Evolutionary conservation across 2,113 vertebrate genomes (phyloP), one percentile per base, ranked within the genome.

Genomic region (Oncorhynchus masou): DNA sequence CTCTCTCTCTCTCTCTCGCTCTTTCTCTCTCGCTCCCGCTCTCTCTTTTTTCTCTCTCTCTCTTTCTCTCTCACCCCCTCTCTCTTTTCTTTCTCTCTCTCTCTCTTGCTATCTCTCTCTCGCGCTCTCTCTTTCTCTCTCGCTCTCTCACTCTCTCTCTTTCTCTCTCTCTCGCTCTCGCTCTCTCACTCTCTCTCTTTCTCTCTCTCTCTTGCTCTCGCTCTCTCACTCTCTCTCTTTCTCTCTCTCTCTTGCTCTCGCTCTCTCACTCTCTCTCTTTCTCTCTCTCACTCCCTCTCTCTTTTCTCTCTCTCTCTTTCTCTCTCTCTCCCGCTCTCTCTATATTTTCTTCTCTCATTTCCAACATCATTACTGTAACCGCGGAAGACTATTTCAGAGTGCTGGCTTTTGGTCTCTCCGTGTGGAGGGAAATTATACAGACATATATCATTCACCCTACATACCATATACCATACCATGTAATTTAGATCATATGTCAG

Each of bases 401-500:
- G 8, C 48, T 73, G 72, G 49, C 70, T 27, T 60, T 64, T 20
- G 20, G 31, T 80, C 66, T 71, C 22, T 60, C 39, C 12, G 25
- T 70, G 12, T 5, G 5, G n/a, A 25, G 68, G 20, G 39, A 48
- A 45, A 49, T 70, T 45, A 48, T 49, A n/a, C 68, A 16, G 34
- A 13, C 34, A 68, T 68, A 20, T 68, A 9, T 39, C 66, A 34
- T 19, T 20, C 12, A 39, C 29, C 66, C 11, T 16, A 67, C 27
- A 68, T 16, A 39, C 66, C 29, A 68, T 39, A 20, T 20, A 68
- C 15, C 25, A 13, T 67, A n/a, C 24, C 67, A 22, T 77, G 74
- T 77, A 71, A 73, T 24, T 73, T 65, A 74, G 85, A 83, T 88
- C 80, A 70, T 71, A 71, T 88, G 78, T 87, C 81, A 70, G 70